phyloP scores from a whole-genome alignment of 2,797 vertebrate genomes.

The Hirundo rustica region DNA sequence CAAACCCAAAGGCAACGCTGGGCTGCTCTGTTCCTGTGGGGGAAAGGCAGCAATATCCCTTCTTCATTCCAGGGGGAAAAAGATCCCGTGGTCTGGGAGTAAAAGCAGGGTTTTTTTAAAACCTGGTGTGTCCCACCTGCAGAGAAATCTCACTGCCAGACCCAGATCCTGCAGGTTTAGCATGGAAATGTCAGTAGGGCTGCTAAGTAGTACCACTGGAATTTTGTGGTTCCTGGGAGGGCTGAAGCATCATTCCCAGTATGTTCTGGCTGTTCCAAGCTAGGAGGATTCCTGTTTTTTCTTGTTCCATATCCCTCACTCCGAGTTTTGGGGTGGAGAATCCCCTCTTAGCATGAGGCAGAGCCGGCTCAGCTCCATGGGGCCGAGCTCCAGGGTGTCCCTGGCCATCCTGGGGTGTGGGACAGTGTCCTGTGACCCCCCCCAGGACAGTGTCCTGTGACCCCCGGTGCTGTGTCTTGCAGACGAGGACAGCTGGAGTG shows the following conservation, averaged over 20 bases:
- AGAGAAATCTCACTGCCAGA: accelerated
- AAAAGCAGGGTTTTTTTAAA: background rate
- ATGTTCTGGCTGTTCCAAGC: background rate
- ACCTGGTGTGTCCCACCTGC: accelerated
- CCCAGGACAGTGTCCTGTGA: accelerated
- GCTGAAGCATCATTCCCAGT: accelerated
- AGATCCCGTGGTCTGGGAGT: accelerated
- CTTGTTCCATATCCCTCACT: accelerated
- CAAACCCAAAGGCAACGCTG: background rate
- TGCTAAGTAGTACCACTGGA: no score
- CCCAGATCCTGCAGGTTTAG: background rate
- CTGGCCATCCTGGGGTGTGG: background rate
- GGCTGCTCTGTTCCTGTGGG: background rate
- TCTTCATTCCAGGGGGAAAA: no score
- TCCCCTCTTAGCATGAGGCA: background rate
- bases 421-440: accelerated
- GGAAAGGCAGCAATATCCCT: background rate
- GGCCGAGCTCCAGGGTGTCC: background rate
- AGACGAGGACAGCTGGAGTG: conserved; percentile 98
- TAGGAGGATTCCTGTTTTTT: background rate
- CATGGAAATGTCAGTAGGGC: background rate
- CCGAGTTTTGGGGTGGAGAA: background rate
- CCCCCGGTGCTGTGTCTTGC: background rate
- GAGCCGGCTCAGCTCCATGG: accelerated
- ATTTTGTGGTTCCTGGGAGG: accelerated